Percentiles rank a stretch among this genome's conserved stretches.
These are phyloP conservation scores for Tapirus indicus DNA, from an alignment of 2,797 vertebrate species.

Conservation along the genomic window DNA sequence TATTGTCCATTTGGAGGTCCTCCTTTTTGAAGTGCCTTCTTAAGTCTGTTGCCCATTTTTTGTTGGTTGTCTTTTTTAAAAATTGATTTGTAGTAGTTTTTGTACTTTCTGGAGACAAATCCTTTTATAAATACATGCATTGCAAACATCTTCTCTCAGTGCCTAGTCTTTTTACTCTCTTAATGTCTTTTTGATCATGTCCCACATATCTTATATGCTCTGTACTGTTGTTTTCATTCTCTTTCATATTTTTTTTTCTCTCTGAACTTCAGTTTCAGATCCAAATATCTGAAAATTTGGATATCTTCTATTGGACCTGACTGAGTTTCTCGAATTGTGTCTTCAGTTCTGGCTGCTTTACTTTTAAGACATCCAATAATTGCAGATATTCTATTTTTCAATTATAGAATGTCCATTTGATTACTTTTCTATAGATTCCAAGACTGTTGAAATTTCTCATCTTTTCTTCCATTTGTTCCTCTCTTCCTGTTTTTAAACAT, in stretches of 20 bases:
- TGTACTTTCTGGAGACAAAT: not conserved
- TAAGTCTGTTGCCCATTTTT: not conserved
- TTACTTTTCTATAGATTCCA: not conserved
- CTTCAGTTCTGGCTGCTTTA: not conserved
- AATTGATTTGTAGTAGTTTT: not conserved
- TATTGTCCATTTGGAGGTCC: not conserved
- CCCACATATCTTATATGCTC: not conserved
- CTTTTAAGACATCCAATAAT: not conserved
- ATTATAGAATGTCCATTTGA: not conserved
- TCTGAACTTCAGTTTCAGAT: not conserved
- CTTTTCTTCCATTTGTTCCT: not conserved
- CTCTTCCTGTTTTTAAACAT: conserved; percentile 2
- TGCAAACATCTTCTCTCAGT: not conserved
- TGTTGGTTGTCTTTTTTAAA: not conserved
- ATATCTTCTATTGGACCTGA: not conserved
- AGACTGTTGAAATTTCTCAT: not conserved
- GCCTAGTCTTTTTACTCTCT: not conserved
- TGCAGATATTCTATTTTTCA: not conserved
- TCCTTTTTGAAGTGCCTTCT: not conserved
- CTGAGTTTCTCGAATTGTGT: not conserved
- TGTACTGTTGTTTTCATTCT: not conserved
- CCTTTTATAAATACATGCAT: not conserved
- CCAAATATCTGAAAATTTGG: not conserved
- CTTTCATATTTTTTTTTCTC: not conserved
- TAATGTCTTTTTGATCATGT: not conserved